Percentiles rank a stretch among this genome's conserved stretches.
Conservation (phyloP, 1,140 invertebrate species). For the fruit fly (Drosophila melanogaster) region DNA sequence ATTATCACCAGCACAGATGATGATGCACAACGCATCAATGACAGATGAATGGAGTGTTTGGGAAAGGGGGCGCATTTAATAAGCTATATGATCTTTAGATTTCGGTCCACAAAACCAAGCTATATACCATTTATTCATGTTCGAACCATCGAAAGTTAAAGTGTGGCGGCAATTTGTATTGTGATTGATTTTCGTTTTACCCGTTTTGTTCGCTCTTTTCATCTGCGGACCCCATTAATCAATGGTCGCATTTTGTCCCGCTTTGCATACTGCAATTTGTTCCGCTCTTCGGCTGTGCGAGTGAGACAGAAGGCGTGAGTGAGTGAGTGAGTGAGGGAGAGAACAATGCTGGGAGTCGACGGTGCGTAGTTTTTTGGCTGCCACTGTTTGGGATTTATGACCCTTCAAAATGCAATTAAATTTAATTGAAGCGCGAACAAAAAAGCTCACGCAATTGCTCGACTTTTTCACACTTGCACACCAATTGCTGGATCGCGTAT, state of each 20-base stretch:
- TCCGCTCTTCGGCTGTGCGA: conserved; percentile 23
- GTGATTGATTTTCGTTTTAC: conserved; percentile 68
- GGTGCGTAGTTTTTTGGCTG: conserved; percentile 57
- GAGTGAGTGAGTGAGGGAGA: neutral
- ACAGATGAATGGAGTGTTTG: conserved; percentile 55
- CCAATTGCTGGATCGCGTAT: conserved; percentile 37
- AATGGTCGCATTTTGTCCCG: conserved; percentile 59
- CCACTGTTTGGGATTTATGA: conserved; percentile 79
- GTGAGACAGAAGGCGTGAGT: neutral
- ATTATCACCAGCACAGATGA: conserved; percentile 53
- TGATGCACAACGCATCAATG: conserved; percentile 17
- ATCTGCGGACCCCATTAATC: conserved; percentile 69
- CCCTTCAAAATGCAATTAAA: conserved; percentile 84
- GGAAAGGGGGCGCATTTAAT: conserved; percentile 35
- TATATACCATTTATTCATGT: conserved; percentile 13
- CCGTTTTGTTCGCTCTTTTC: conserved; percentile 20
- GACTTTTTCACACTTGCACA: conserved; percentile 63
- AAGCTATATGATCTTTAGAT: conserved; percentile 57
- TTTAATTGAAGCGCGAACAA: conserved; percentile 80
- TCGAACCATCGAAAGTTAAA: conserved; percentile 11
- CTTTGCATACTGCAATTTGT: conserved; percentile 77
- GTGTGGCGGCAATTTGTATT: conserved; percentile 62
- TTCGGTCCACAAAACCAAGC: conserved; percentile 2
- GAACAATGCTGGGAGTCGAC: conserved; percentile 9
- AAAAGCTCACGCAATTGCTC: conserved; percentile 57